phyloP scores from a whole-genome alignment of 2,797 vertebrate genomes.

The Oophaga sylvatica region DNA sequence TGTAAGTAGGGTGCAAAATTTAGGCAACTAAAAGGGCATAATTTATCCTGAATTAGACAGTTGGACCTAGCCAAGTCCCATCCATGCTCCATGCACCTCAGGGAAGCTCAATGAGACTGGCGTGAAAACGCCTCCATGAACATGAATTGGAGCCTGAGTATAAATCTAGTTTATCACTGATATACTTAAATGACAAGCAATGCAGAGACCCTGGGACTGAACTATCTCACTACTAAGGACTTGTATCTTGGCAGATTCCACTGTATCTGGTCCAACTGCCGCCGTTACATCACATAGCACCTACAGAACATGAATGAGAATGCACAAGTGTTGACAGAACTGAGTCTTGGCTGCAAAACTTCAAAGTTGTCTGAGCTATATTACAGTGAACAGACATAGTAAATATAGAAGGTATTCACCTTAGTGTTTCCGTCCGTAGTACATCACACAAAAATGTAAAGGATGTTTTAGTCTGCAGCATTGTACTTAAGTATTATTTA shows the following conservation, averaged over 20 bases:
- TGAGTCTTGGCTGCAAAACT: slow-evolving; percentile 2
- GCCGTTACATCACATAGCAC: background rate
- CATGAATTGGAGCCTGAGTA: background rate
- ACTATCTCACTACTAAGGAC: background rate
- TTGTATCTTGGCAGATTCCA: background rate
- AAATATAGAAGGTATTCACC: slow-evolving; percentile 8
- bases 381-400: slow-evolving; percentile 12
- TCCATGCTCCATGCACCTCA: too few relatives aligned
- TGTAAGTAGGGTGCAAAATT: too few relatives aligned
- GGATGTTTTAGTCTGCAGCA: background rate
- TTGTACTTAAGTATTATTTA: background rate
- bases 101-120: too few relatives aligned
- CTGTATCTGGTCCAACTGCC: background rate
- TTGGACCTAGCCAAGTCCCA: too few relatives aligned
- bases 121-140: too few relatives aligned
- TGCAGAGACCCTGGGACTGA: background rate
- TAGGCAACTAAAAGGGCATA: too few relatives aligned
- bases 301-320: slow-evolving; percentile 8
- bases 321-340: slow-evolving; percentile 35
- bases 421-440: background rate
- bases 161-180: background rate
- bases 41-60: too few relatives aligned
- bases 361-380: slow-evolving; percentile 15
- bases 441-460: background rate
- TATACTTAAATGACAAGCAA: background rate